Evolutionary conservation across 2,113 vertebrate genomes (phyloP), one percentile per base, ranked within the genome.

Genomic region (Microcebus jonahi): DNA sequence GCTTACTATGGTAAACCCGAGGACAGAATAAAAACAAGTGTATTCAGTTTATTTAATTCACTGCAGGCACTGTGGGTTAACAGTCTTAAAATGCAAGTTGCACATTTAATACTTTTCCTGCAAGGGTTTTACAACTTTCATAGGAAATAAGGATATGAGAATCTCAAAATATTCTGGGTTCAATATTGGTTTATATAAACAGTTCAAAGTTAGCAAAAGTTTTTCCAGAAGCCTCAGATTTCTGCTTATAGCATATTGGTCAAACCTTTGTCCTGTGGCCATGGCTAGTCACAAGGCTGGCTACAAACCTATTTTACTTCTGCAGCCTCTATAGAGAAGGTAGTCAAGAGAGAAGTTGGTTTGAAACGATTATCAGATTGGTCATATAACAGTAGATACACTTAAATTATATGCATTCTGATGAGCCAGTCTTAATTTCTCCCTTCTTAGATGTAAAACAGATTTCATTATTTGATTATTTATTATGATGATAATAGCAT

Each of bases 141-240:
- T 90, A 97, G 7, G 6, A 96, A 93, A 34, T 39, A 57, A 93
- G 90, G 3, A 84, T 84, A n/a, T 71, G 53, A 84, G 83, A 92
- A 87, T 31, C 27, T 91, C 34, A 77, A 88, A 95, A 87, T 92
- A 81, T 61, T 71, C 53, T 34, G 65, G 92, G 87, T 90, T 97
- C 79, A 88, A 77, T 79, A 94, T 94, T 76, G 90, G 88, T 95
- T 97, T 86, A 95, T 95, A 57, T 95, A 97, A 97, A 97, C 86
- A 97, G 14, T 42, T 91, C 42, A 76, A 65, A 92, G 84, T 80
- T 50, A 95, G 61, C 55, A 70, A 79, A 93, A 79, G 27, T 1
- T 77, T 94, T 92, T 82, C 82, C 82, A 92, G 94, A 96, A 96
- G 71, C 5, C 36, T 61, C 65, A 91, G 59, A 81, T 92, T 75